Evolutionary conservation across 2,797 vertebrate species (phyloP), one percentile per base, ranked within the genome.

Genomic region (Acanthiza pusilla): DNA sequence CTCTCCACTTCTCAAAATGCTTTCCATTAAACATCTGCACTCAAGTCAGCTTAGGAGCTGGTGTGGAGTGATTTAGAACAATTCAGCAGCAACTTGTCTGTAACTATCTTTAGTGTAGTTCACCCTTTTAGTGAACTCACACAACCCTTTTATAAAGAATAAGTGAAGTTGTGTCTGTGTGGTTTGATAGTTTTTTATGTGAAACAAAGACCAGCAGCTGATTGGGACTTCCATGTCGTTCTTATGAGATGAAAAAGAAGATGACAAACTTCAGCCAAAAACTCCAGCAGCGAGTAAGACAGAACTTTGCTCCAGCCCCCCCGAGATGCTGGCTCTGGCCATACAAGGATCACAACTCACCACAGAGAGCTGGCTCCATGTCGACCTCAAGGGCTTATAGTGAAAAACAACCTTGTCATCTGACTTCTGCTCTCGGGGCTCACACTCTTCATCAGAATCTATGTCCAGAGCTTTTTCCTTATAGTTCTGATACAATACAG

Each of bases 401-500:
- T 98, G 98, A 88, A 99, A 97, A 96, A 99, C 98, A 8, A 99
- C 98, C 93, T 97, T 97, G 18, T 98, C 98, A 89, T 98, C 98
- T 0, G 94, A 72, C 88, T 98, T 98, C 88, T 98, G 97, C 78
- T 98, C 98, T 72, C 94, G 98, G 32, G 97, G 96, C 95, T 99
- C 99, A 1, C 97, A 94, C n/a, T 99, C 99, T 75, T 99, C 99
- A 91, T 99, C 99, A 0, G 99, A 99, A 96, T 99, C 99, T 55
- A 98, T 99, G 76, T 99, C 99, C 77, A 99, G 97, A 34, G 99
- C 99, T 94, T 99, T 99, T 94, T 99, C 99, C 97, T 99, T 98
- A 96, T 99, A 99, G 98, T 99, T 99, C 97, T 99, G 99, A 97
- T 99, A 99, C 22, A 99, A 96, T 11, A 98, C 98, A 81, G 99